Evolutionary conservation across 2,797 vertebrate species (phyloP), one percentile per base, ranked within the genome.

Genomic region (Limosa lapponica): DNA sequence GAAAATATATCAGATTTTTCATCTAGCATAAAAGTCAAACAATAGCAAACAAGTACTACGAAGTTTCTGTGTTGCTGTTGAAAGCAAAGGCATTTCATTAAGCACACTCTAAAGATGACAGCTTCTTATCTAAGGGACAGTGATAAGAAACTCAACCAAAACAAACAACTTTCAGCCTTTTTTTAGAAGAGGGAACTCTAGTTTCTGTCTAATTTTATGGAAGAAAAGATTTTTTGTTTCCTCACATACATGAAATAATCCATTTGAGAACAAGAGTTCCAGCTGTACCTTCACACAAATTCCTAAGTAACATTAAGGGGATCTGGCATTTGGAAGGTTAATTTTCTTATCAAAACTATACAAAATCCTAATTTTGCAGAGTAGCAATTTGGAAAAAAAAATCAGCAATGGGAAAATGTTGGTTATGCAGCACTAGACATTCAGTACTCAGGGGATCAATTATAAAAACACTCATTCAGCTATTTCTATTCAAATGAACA

Each of bases 401-500:
- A 96, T 96, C 97, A 97, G 98, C 98, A 97, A 98, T 98, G 98
- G 98, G 98, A 97, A 98, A 98, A 98, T 97, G 98, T 97, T 98
- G 98, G 98, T 98, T 98, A 97, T 98, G 98, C 98, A 98, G 98
- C 97, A 97, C 95, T 97, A 98, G 98, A 98, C 98, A 97, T 98
- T 98, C 97, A 88, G 97, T 98, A 98, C 98, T 98, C 98, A 96
- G 95, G 98, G 98, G 98, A 99, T 98, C 98, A 99, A 99, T 99
- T 99, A 99, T 98, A 98, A 98, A 98, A 99, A 98, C 98, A 98
- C 98, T 98, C 98, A 97, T 98, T 99, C 98, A 98, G 98, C 98
- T 98, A 97, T 98, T 98, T 98, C 98, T 98, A 98, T 99, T 99
- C 98, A 99, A 98, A 99, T 98, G 98, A 99, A 99, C 98, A 99